These are phyloP conservation scores for Dasypus novemcinctus DNA, from an alignment of 2,113 vertebrate genomes.

Conservation along the genomic window DNA sequence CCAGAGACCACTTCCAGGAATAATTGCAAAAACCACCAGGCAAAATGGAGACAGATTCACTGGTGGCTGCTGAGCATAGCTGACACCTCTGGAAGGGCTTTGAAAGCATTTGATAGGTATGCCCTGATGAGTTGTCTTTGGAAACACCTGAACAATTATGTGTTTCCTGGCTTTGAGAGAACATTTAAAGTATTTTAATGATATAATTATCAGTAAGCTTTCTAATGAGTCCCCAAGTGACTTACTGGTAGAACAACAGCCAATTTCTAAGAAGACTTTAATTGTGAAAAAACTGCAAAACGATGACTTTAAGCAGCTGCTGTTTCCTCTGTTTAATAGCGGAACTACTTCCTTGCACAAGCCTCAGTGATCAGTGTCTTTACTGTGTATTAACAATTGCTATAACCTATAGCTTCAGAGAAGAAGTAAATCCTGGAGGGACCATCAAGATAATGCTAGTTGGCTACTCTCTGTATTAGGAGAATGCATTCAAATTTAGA, in stretches of 20 bases:
- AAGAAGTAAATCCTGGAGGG: background rate
- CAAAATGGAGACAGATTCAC: background rate
- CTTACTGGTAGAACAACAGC: background rate
- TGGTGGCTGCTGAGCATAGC: background rate
- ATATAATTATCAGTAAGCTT: background rate
- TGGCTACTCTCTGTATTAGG: background rate
- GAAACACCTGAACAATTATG: conserved; percentile 18
- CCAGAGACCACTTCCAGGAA: background rate
- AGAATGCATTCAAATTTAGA: background rate
- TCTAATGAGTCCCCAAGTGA: conserved; percentile 51
- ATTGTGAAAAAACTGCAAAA: background rate
- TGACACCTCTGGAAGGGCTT: background rate
- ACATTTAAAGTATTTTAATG: conserved; percentile 26
- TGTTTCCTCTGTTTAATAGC: background rate
- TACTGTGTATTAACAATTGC: background rate
- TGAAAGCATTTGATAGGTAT: background rate
- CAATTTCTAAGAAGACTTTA: conserved; percentile 39
- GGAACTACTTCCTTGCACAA: background rate
- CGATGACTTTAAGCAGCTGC: background rate
- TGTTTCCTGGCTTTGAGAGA: background rate
- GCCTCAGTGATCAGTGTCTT: background rate
- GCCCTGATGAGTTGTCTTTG: background rate
- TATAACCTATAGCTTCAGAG: background rate
- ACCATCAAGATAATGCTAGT: background rate
- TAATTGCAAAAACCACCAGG: background rate